Evolutionary conservation across 2,888 invertebrate species (phyloP).

Genomic region (Rhamphomyia laevipes): DNA sequence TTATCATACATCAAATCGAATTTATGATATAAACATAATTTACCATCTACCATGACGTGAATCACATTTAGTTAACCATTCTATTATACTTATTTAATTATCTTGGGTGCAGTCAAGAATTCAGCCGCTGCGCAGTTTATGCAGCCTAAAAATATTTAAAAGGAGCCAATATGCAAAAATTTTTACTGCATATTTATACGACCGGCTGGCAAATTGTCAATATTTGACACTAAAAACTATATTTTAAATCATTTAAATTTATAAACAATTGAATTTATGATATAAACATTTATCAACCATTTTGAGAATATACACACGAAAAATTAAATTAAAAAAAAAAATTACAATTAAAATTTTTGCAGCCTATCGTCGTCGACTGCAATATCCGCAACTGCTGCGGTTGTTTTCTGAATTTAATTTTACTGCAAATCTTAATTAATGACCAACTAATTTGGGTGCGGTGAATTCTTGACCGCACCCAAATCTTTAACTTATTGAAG

Average conservation of each 20-base stretch:
- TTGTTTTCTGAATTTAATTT: too few species aligned
- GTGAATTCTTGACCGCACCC: constrained; percentile 67
- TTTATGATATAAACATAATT: constrained; percentile 87
- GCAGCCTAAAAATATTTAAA: constrained; percentile 60
- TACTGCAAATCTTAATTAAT: constrained; percentile 24
- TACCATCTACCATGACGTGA: constrained; percentile 75
- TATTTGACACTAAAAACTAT: constrained; percentile 68
- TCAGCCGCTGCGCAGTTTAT: constrained; percentile 67
- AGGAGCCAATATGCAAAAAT: constrained; percentile 85
- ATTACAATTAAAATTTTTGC: too few species aligned
- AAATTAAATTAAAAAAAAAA: neutral
- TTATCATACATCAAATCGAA: constrained; percentile 96
- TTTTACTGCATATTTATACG: too few species aligned
- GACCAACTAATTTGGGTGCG: constrained; percentile 90
- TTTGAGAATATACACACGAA: neutral
- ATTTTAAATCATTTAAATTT: neutral
- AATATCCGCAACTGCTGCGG: too few species aligned
- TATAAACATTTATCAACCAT: too few species aligned
- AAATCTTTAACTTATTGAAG: too few species aligned
- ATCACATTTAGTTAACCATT: constrained; percentile 89
- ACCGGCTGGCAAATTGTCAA: constrained; percentile 83
- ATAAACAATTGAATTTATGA: too few species aligned
- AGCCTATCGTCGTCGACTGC: too few species aligned
- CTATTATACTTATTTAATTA: constrained; percentile 45
- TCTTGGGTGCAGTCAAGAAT: too few species aligned